Percentiles rank a stretch among this genome's conserved stretches.
Evolutionary conservation across 2,797 vertebrate species (phyloP).

Genomic region (Garrulus glandarius): DNA sequence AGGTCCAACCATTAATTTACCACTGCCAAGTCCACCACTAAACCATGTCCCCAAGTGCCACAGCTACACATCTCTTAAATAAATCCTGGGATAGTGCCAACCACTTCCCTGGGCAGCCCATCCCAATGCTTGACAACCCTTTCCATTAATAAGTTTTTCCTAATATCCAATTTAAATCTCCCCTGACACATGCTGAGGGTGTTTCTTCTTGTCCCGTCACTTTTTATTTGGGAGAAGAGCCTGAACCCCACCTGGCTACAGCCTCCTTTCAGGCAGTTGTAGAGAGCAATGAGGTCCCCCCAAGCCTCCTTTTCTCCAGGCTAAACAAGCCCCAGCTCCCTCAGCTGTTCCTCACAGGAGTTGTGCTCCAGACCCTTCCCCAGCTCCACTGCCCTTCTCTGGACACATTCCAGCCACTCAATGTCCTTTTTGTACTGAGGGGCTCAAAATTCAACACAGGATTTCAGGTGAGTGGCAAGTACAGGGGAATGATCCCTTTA

Average conservation of each 20-base stretch:
- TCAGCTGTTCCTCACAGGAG: neutral
- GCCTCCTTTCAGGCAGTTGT: neutral
- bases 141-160: neutral
- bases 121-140: neutral
- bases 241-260: neutral
- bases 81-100: neutral
- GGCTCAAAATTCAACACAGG: neutral
- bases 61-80: neutral
- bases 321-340: neutral
- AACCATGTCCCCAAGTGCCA: neutral
- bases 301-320: neutral
- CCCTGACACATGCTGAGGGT: neutral
- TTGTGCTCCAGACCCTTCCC: neutral
- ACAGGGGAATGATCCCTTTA: neutral
- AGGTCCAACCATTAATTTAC: neutral
- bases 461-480: neutral
- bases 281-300: neutral
- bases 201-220: neutral
- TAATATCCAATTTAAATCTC: neutral
- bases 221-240: neutral
- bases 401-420: neutral
- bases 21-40: neutral
- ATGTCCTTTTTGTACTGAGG: neutral
- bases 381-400: neutral
- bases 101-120: neutral